Evolutionary conservation across 92 coral and sea anemone genomes (phyloP).

Genomic region (Porites divaricata): DNA sequence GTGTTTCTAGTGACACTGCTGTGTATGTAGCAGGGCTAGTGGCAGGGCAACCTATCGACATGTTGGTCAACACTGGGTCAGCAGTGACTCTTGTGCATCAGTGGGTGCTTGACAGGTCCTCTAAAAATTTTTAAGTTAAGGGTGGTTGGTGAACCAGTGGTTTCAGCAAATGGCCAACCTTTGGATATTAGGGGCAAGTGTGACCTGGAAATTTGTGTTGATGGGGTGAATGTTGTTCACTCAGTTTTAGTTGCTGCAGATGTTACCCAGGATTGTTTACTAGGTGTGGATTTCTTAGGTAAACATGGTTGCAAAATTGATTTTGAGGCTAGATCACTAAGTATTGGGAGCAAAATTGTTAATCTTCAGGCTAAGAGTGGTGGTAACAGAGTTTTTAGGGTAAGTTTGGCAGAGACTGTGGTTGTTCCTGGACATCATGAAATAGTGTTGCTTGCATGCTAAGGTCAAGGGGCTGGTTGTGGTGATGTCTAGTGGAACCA

Average conservation of each 20-base stretch:
- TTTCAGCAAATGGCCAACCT: slow-evolving; percentile 53
- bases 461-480: slow-evolving; percentile 32
- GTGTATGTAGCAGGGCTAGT: slow-evolving; percentile 46
- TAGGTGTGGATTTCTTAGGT: slow-evolving; percentile 46
- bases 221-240: slow-evolving; percentile 32
- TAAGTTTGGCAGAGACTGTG: slow-evolving; percentile 61
- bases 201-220: slow-evolving; percentile 12
- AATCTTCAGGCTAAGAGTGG: background rate
- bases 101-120: slow-evolving; percentile 8
- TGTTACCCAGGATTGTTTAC: slow-evolving; percentile 46
- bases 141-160: slow-evolving; percentile 28
- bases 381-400: slow-evolving; percentile 15
- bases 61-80: slow-evolving; percentile 57
- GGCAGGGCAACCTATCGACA: slow-evolving; percentile 24
- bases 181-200: slow-evolving; percentile 38
- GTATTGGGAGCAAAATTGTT: background rate
- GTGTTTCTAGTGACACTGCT: slow-evolving; percentile 49
- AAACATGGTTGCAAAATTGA: slow-evolving; percentile 45
- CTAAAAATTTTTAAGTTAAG: background rate
- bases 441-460: slow-evolving; percentile 50
- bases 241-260: slow-evolving; percentile 56
- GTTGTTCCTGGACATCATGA: slow-evolving; percentile 59
- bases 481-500: slow-evolving; percentile 47
- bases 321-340: slow-evolving; percentile 4
- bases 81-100: slow-evolving; percentile 47